A percentile compares a stretch with the other conserved stretches of the same genome.
phyloP scores from a whole-genome alignment of 2,113 vertebrate species.

The Serinus canaria region DNA sequence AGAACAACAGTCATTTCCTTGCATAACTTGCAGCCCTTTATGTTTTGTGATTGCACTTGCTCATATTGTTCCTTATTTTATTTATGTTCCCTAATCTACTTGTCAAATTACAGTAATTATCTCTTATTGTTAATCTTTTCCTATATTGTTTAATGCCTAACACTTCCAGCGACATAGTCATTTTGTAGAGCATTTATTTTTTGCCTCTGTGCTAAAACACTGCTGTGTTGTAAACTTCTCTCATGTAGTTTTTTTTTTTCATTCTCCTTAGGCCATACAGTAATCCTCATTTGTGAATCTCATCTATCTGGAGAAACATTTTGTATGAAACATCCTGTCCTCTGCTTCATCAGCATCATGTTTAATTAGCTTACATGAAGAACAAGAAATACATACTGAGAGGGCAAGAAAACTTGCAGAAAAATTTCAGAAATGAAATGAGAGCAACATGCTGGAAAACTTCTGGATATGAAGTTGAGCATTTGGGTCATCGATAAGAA shows the following conservation, averaged over 20 bases:
- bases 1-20: not conserved
- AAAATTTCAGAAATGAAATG: not conserved
- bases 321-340: not conserved
- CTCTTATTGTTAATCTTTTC: slow-evolving; percentile 24
- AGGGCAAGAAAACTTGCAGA: not conserved
- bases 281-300: not conserved
- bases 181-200: not conserved
- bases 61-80: slow-evolving; percentile 23
- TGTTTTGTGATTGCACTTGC: not conserved
- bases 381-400: not conserved
- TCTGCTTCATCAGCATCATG: not conserved
- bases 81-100: slow-evolving; percentile 9
- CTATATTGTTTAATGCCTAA: not conserved
- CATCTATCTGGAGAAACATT: not conserved
- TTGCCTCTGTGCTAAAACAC: not conserved
- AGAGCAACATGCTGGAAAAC: slow-evolving; percentile 25
- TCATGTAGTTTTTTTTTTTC: not conserved
- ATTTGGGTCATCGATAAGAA: slow-evolving; percentile 43
- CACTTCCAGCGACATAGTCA: not conserved
- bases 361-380: not conserved
- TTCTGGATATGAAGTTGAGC: slow-evolving; percentile 13
- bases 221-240: not conserved
- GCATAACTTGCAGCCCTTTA: not conserved
- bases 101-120: slow-evolving; percentile 36
- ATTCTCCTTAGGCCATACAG: not conserved